Conservation (phyloP, 2,888 invertebrate genomes). For the Stenodema calcarata region DNA sequence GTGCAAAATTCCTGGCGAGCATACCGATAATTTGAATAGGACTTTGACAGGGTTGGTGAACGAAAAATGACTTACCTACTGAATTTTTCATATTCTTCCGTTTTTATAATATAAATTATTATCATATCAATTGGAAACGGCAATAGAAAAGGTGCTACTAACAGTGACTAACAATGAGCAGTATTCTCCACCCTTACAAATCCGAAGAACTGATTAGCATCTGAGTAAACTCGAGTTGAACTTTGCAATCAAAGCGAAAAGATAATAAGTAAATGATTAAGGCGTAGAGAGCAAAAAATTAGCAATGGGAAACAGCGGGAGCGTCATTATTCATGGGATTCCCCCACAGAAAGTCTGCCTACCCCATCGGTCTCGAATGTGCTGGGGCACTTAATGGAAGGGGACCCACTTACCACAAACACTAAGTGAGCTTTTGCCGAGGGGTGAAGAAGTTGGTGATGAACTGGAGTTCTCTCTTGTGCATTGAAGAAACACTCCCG, state of each 20-base stretch:
- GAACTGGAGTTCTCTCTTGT: neutral
- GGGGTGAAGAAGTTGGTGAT: neutral
- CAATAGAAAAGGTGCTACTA: too few species aligned
- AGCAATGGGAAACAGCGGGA: neutral
- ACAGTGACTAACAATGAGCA: too few species aligned
- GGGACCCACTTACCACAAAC: neutral
- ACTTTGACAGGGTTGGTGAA: too few species aligned
- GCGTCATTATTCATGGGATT: neutral
- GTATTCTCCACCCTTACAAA: too few species aligned
- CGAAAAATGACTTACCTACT: too few species aligned
- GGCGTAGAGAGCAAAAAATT: neutral
- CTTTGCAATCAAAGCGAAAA: neutral
- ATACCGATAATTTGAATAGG: too few species aligned
- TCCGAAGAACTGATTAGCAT: neutral
- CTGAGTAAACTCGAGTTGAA: neutral
- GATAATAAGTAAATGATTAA: neutral
- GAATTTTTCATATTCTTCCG: too few species aligned
- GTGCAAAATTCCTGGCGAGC: too few species aligned
- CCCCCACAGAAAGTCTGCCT: neutral
- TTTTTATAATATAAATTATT: too few species aligned
- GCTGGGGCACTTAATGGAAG: neutral
- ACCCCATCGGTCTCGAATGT: neutral
- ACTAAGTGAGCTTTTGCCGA: neutral
- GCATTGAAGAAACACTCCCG: neutral
- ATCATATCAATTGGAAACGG: too few species aligned